Percentiles rank a stretch among this genome's conserved stretches.
phyloP scores from a whole-genome alignment of 2,113 vertebrate species.

The Spilogale gracilis region DNA sequence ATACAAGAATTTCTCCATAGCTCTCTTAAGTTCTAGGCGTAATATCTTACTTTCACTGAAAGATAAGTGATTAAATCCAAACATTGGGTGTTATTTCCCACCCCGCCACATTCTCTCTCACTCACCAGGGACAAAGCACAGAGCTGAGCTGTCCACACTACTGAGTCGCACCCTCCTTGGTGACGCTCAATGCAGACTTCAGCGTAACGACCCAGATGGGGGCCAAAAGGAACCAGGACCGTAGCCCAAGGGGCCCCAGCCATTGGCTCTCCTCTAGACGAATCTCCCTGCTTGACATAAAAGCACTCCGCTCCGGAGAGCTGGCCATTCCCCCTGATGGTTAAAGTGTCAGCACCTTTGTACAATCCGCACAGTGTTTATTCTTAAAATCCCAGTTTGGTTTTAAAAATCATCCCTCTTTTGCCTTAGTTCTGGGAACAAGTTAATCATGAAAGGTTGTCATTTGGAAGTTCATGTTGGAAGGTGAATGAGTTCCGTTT shows the following conservation, averaged over 20 bases:
- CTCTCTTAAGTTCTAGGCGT: neutral
- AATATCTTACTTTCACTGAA: neutral
- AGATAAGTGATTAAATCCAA: constrained; percentile 16
- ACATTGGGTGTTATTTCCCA: neutral
- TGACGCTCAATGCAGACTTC: neutral
- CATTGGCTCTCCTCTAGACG: neutral
- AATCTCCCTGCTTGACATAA: neutral
- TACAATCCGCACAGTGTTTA: neutral
- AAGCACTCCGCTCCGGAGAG: neutral
- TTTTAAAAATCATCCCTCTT: neutral
- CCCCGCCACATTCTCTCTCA: neutral
- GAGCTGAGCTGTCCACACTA: neutral
- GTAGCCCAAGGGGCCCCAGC: neutral
- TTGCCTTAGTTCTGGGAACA: neutral
- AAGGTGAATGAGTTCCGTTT: neutral
- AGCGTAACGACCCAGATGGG: neutral
- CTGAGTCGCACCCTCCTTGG: neutral
- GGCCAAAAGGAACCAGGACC: neutral
- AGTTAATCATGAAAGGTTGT: neutral
- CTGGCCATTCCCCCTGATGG: neutral
- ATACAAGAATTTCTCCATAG: neutral
- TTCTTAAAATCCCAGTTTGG: neutral
- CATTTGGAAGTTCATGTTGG: neutral
- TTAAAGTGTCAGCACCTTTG: neutral
- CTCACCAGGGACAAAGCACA: neutral